These are phyloP conservation scores for Orthosia gothica DNA, from an alignment of 2,888 invertebrate species.

Conservation along the genomic window DNA sequence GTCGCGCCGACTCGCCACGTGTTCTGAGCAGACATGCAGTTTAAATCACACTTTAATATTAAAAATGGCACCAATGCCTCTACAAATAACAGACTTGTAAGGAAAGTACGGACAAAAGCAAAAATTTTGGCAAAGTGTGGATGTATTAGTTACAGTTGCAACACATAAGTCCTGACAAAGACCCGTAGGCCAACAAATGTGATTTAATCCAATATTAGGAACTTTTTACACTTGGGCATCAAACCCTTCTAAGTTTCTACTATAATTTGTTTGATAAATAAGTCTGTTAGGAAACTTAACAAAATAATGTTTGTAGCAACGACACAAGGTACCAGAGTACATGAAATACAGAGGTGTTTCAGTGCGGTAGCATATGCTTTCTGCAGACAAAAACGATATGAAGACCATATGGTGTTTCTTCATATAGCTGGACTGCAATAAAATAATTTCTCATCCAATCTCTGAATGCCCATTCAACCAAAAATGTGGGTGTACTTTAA, in stretches of 20 bases:
- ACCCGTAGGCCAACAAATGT: not conserved
- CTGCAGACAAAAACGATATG: conserved; percentile 90
- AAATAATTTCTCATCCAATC: not conserved
- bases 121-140: too few relatives aligned
- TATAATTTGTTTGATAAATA: not conserved
- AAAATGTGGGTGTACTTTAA: too few relatives aligned
- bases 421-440: conserved; percentile 90
- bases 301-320: conserved; percentile 78
- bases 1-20: too few relatives aligned
- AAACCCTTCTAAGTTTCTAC: not conserved
- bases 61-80: too few relatives aligned
- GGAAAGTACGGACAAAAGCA: too few relatives aligned
- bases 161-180: not conserved
- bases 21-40: too few relatives aligned
- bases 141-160: not conserved
- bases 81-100: too few relatives aligned
- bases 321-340: conserved; percentile 80
- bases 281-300: not conserved
- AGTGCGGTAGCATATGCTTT: conserved; percentile 82
- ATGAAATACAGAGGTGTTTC: conserved; percentile 70
- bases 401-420: conserved; percentile 81
- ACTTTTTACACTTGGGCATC: not conserved
- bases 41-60: too few relatives aligned
- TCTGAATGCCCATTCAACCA: not conserved
- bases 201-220: not conserved